These are phyloP conservation scores for Sarcoramphus papa DNA, from an alignment of 2,797 vertebrate genomes.

Conservation along the genomic window DNA sequence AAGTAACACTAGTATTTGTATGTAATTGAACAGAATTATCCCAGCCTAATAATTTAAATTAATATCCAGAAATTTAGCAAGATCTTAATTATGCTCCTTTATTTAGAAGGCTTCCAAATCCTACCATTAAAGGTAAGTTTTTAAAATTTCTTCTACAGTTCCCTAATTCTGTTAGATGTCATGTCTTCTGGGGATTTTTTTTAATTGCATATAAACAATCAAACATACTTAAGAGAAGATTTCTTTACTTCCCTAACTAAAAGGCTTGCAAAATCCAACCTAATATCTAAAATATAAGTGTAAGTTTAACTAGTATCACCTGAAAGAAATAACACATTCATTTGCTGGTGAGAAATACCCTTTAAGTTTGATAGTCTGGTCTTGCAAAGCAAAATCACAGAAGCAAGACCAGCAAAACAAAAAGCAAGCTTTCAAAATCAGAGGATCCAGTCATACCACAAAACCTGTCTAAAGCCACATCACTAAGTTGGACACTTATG, in stretches of 20 bases:
- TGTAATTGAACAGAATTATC: background rate
- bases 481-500: background rate
- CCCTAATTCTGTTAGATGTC: background rate
- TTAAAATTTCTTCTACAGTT: background rate
- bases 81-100: background rate
- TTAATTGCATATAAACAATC: background rate
- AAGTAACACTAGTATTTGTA: background rate
- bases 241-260: background rate
- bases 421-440: background rate
- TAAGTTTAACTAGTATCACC: background rate
- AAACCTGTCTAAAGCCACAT: background rate
- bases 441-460: background rate
- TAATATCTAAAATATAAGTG: background rate
- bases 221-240: background rate
- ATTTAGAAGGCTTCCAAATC: background rate
- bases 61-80: background rate
- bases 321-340: background rate
- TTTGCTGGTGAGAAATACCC: background rate
- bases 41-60: background rate
- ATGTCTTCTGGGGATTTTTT: background rate
- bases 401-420: background rate
- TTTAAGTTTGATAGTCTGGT: background rate
- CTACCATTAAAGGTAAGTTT: background rate
- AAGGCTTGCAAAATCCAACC: background rate
- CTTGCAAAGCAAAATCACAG: background rate